Conservation (phyloP, 2,888 invertebrate genomes). For the Hydriomena furcata region DNA sequence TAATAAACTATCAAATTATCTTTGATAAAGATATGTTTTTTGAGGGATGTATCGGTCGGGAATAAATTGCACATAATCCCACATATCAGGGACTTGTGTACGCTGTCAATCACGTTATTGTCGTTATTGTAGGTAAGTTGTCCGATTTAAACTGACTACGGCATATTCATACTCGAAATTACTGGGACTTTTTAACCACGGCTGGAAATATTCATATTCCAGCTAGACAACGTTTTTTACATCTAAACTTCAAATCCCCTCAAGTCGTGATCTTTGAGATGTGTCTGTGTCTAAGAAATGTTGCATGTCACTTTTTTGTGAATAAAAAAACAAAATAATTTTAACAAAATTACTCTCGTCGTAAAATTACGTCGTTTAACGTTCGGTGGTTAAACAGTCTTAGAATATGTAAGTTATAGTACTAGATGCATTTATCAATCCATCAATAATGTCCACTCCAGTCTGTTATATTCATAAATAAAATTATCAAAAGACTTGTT, state of each 20-base stretch:
- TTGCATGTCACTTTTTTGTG: too few species aligned
- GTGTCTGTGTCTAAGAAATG: too few species aligned
- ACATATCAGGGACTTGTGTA: conserved; percentile 80
- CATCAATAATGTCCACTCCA: conserved; percentile 17
- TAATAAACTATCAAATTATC: background rate
- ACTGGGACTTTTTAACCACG: conserved; percentile 1
- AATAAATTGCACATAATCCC: conserved; percentile 70
- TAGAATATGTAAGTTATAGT: conserved; percentile 6
- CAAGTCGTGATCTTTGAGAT: too few species aligned
- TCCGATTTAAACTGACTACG: conserved; percentile 12
- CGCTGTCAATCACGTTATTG: conserved; percentile 50
- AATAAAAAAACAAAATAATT: too few species aligned
- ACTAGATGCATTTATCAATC: conserved; percentile 16
- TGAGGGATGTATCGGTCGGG: conserved; percentile 17
- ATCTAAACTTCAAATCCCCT: too few species aligned
- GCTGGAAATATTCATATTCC: too few species aligned
- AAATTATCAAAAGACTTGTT: conserved; percentile 25
- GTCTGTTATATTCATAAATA: conserved; percentile 18
- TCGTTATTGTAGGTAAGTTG: conserved; percentile 2
- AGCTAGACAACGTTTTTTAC: too few species aligned
- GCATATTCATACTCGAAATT: background rate
- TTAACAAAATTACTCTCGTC: too few species aligned
- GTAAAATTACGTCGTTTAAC: too few species aligned
- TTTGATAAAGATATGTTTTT: conserved; percentile 1
- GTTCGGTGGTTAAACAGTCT: conserved; percentile 4